Conservation (phyloP, 92 coral and sea anemone genomes). For the Pocillopora meandrina region DNA sequence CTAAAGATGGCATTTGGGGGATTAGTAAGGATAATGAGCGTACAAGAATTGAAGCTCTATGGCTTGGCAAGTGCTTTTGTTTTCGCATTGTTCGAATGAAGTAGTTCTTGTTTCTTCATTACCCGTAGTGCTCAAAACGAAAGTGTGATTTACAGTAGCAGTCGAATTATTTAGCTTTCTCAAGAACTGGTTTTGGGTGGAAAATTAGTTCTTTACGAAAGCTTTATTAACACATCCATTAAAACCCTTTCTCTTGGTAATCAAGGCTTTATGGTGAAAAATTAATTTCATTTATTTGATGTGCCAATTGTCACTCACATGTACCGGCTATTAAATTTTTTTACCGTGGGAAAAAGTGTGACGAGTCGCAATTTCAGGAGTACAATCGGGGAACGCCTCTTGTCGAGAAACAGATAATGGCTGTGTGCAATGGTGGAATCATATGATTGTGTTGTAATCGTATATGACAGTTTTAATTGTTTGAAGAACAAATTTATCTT, state of each 20-base stretch:
- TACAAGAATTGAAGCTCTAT: not conserved
- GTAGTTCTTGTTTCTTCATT: not conserved
- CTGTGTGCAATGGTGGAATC: not conserved
- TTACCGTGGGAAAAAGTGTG: slow-evolving; percentile 61
- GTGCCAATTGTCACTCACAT: slow-evolving; percentile 7
- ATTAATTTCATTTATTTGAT: slow-evolving; percentile 12
- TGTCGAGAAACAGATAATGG: slow-evolving; percentile 11
- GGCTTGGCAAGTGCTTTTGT: slow-evolving; percentile 13
- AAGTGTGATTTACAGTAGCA: slow-evolving; percentile 2
- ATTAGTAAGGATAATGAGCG: slow-evolving; percentile 17
- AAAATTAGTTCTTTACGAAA: not conserved
- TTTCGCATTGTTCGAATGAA: slow-evolving; percentile 15
- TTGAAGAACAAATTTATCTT: slow-evolving; percentile 9
- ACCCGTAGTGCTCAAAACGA: not conserved
- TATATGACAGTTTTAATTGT: slow-evolving; percentile 21
- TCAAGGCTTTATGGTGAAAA: slow-evolving; percentile 5
- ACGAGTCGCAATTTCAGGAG: slow-evolving; percentile 1
- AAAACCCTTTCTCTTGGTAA: not conserved
- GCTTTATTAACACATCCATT: slow-evolving; percentile 2
- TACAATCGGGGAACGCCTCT: slow-evolving; percentile 30
- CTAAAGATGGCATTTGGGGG: not conserved
- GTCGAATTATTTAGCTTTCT: not conserved
- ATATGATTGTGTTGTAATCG: not conserved
- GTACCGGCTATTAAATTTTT: slow-evolving; percentile 43
- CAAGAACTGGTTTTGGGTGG: not conserved